Percentiles rank a stretch among this genome's conserved stretches.
phyloP scores from a whole-genome alignment of 1,140 invertebrate genomes.

The Tribolium castaneum region DNA sequence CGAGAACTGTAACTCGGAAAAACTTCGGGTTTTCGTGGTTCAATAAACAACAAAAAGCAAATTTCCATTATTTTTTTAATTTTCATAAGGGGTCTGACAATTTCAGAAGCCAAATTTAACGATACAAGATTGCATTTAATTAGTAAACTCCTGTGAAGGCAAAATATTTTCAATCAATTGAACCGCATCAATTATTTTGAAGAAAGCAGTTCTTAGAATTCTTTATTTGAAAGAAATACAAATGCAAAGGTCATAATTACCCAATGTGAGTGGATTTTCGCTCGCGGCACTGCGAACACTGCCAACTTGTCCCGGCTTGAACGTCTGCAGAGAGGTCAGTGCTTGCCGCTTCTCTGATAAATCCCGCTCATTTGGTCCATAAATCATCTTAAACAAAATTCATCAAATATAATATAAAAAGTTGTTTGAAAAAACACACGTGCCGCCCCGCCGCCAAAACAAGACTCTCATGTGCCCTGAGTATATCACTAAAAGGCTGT shows the following conservation, averaged over 20 bases:
- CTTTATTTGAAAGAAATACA: too few relatives aligned
- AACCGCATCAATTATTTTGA: too few relatives aligned
- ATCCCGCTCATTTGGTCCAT: conserved; percentile 69
- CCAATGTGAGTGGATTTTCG: background rate
- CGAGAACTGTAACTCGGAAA: too few relatives aligned
- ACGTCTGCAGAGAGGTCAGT: conserved; percentile 74
- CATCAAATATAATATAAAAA: background rate
- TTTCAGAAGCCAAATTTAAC: too few relatives aligned
- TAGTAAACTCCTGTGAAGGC: too few relatives aligned
- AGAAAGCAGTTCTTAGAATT: too few relatives aligned
- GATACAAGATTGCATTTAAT: too few relatives aligned
- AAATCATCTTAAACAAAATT: conserved; percentile 67
- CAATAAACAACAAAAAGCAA: too few relatives aligned
- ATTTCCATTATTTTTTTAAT: too few relatives aligned
- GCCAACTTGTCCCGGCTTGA: conserved; percentile 65
- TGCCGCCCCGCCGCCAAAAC: conserved; percentile 59
- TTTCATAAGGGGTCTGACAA: too few relatives aligned
- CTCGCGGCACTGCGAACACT: conserved; percentile 62
- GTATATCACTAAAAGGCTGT: conserved; percentile 78
- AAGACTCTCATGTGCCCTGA: conserved; percentile 76
- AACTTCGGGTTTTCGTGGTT: too few relatives aligned
- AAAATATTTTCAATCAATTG: too few relatives aligned
- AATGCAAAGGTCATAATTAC: background rate
- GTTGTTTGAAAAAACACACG: conserved; percentile 43
- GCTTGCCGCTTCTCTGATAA: conserved; percentile 77